A percentile compares a stretch with the other conserved stretches of the same genome.
These are phyloP conservation scores for Urocolius indicus DNA, from an alignment of 2,113 vertebrate genomes.

Conservation along the genomic window DNA sequence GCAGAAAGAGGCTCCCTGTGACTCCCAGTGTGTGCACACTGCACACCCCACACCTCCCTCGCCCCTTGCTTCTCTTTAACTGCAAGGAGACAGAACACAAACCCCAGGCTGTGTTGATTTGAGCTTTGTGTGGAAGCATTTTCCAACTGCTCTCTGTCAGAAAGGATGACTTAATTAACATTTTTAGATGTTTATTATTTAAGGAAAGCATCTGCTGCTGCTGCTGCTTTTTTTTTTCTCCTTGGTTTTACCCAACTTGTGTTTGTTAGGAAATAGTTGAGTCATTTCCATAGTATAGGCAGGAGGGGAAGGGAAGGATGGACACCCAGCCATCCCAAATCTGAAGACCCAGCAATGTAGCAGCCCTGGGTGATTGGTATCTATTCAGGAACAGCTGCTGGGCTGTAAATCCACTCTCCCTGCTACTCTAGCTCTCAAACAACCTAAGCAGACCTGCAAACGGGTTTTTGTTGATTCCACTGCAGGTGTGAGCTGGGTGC, in stretches of 20 bases:
- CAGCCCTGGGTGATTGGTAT: not conserved
- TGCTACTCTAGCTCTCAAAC: not conserved
- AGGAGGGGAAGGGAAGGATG: not conserved
- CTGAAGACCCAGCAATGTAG: not conserved
- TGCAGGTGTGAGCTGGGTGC: not conserved
- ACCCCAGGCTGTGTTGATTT: not conserved
- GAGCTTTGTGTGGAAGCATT: not conserved
- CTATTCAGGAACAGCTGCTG: not conserved
- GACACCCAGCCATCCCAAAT: not conserved
- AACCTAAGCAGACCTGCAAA: not conserved
- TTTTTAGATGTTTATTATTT: conserved; percentile 50
- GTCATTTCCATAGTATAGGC: not conserved
- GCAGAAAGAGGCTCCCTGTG: not conserved
- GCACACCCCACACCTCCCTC: rapidly evolving
- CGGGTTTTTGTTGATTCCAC: not conserved
- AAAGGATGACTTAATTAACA: conserved; percentile 57
- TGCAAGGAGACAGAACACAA: not conserved
- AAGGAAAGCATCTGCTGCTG: not conserved
- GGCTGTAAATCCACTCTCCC: not conserved
- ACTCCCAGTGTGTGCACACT: not conserved
- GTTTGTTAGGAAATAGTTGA: conserved; percentile 33
- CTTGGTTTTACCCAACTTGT: not conserved
- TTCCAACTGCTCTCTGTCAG: not conserved
- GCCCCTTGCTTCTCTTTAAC: not conserved
- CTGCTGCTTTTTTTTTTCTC: not conserved